Evolutionary conservation across 2,797 vertebrate genomes (phyloP).

Genomic region (Pitangus sulphuratus): DNA sequence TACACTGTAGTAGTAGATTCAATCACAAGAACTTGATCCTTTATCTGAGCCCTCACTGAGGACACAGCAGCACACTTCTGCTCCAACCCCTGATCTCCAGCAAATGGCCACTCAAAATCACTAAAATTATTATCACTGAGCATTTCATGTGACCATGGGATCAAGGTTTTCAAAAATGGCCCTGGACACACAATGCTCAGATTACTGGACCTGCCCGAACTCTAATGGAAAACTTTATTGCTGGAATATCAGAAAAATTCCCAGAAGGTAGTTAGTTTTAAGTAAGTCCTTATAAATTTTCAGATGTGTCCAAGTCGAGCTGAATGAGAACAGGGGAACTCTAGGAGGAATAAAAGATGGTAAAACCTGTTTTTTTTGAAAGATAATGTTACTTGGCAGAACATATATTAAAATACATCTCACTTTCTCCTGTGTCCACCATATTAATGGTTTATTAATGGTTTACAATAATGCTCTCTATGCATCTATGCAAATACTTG

Average conservation of each 20-base stretch:
- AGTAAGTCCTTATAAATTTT: background rate
- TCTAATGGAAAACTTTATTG: background rate
- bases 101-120: background rate
- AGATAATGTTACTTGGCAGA: slow-evolving; percentile 36
- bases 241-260: background rate
- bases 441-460: slow-evolving; percentile 32
- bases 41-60: background rate
- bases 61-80: background rate
- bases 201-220: background rate
- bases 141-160: background rate
- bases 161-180: background rate
- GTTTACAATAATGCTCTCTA: slow-evolving; percentile 78
- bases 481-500: slow-evolving; percentile 90
- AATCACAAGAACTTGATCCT: background rate
- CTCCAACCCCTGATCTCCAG: background rate
- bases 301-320: background rate
- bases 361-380: slow-evolving; percentile 26
- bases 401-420: slow-evolving; percentile 21
- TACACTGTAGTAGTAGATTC: background rate
- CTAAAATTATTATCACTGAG: background rate
- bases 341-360: background rate
- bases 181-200: background rate
- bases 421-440: slow-evolving; percentile 45
- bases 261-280: background rate
- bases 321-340: slow-evolving; percentile 1